Conservation (phyloP, 2,113 vertebrate species). For the Aix galericulata region DNA sequence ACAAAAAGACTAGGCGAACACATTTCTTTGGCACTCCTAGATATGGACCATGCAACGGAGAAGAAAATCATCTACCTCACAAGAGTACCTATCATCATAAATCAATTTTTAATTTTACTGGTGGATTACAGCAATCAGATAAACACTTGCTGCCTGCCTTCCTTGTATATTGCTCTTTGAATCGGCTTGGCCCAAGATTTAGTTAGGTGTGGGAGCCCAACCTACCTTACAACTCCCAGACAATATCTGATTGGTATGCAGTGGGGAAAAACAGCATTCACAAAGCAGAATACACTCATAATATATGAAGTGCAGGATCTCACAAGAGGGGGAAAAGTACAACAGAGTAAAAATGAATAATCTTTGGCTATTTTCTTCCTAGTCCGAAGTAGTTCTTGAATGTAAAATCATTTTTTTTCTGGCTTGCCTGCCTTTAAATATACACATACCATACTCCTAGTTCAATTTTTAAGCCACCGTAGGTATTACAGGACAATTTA, state of each 20-base stretch:
- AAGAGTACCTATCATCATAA: not conserved
- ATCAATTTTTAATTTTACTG: slow-evolving; percentile 32
- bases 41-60: not conserved
- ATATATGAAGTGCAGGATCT: not conserved
- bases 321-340: not conserved
- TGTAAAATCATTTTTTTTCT: slow-evolving; percentile 37
- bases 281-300: not conserved
- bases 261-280: not conserved
- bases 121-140: not conserved
- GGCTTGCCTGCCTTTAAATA: slow-evolving; percentile 68
- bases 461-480: slow-evolving; percentile 70
- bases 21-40: not conserved
- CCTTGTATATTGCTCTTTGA: not conserved
- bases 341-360: slow-evolving; percentile 34
- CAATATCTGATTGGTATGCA: not conserved
- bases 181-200: not conserved
- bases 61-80: not conserved
- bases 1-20: not conserved
- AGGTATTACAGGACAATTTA: slow-evolving; percentile 82
- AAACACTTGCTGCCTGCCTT: not conserved
- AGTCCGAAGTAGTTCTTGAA: slow-evolving; percentile 52
- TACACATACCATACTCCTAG: slow-evolving; percentile 47
- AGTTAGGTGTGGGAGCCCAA: slow-evolving; percentile 6
- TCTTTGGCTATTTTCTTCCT: slow-evolving; percentile 43
- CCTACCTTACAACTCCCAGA: not conserved